phyloP scores from a whole-genome alignment of 2,888 invertebrate species.

The Pyrrhosoma nymphula region DNA sequence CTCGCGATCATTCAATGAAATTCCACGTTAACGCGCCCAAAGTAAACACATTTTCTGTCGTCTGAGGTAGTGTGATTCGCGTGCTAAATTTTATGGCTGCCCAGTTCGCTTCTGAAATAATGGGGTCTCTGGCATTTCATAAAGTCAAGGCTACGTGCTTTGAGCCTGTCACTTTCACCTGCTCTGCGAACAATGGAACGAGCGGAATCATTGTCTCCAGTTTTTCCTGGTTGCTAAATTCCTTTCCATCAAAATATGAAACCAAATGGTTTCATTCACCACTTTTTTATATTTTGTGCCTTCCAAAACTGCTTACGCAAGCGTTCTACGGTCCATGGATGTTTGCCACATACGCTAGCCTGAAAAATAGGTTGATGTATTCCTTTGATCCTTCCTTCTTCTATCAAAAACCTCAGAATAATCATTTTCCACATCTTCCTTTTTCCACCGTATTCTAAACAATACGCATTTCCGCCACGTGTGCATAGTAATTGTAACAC shows the following conservation, averaged over 20 bases:
- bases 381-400: not conserved
- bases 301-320: slow-evolving; percentile 18
- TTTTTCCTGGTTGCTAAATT: slow-evolving; percentile 63
- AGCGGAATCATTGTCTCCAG: slow-evolving; percentile 44
- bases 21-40: not conserved
- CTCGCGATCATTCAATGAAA: not conserved
- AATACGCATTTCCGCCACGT: too few relatives aligned
- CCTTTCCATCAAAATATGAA: slow-evolving; percentile 62
- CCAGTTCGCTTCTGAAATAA: slow-evolving; percentile 11
- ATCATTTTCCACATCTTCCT: too few relatives aligned
- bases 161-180: slow-evolving; percentile 55
- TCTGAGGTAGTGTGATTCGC: not conserved
- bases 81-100: slow-evolving; percentile 23
- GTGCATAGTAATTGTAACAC: too few relatives aligned
- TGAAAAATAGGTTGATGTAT: not conserved
- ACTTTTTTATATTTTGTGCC: not conserved
- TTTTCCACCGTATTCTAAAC: too few relatives aligned
- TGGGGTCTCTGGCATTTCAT: slow-evolving; percentile 63
- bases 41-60: not conserved
- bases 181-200: not conserved
- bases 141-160: slow-evolving; percentile 60
- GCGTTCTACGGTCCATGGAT: not conserved
- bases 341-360: not conserved
- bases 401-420: not conserved
- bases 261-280: slow-evolving; percentile 35